Percentiles rank a stretch among this genome's conserved stretches.
These are phyloP conservation scores for Bombus confusus DNA, from an alignment of 1,140 invertebrate genomes.

Conservation along the genomic window DNA sequence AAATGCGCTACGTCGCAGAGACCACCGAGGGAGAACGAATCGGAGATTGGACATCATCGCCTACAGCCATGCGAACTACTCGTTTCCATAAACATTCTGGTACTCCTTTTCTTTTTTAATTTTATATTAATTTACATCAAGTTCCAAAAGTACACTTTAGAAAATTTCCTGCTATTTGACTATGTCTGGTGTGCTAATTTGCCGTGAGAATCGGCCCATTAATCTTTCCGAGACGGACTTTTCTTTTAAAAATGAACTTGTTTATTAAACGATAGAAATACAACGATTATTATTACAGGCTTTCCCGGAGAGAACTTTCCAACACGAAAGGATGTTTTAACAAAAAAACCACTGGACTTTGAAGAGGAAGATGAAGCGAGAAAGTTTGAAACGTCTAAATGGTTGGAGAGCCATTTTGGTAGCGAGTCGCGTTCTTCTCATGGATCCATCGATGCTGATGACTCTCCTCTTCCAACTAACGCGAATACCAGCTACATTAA, in stretches of 20 bases:
- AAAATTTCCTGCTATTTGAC: no score
- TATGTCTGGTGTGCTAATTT: no score
- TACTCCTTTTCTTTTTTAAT: slow-evolving; percentile 45
- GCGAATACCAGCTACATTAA: slow-evolving; percentile 89
- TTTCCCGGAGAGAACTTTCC: slow-evolving; percentile 72
- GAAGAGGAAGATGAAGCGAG: slow-evolving; percentile 94
- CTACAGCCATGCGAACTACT: slow-evolving; percentile 70
- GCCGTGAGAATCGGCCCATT: no score
- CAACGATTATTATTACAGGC: slow-evolving; percentile 12
- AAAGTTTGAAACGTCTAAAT: slow-evolving; percentile 94
- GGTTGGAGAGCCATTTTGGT: slow-evolving; percentile 94
- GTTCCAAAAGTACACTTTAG: no score
- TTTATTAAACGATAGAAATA: neutral
- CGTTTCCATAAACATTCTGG: slow-evolving; percentile 67
- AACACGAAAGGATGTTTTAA: slow-evolving; percentile 90
- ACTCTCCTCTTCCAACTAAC: slow-evolving; percentile 69
- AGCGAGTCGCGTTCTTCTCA: slow-evolving; percentile 91
- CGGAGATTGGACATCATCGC: slow-evolving; percentile 76
- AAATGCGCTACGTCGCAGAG: slow-evolving; percentile 90
- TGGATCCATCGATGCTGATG: slow-evolving; percentile 84
- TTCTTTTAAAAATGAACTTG: neutral
- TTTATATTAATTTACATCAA: neutral
- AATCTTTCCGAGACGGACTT: neutral
- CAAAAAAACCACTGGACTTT: slow-evolving; percentile 90
- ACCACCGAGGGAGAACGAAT: slow-evolving; percentile 86